phyloP scores from a whole-genome alignment of 2,797 vertebrate species.

The Pipistrellus kuhlii region DNA sequence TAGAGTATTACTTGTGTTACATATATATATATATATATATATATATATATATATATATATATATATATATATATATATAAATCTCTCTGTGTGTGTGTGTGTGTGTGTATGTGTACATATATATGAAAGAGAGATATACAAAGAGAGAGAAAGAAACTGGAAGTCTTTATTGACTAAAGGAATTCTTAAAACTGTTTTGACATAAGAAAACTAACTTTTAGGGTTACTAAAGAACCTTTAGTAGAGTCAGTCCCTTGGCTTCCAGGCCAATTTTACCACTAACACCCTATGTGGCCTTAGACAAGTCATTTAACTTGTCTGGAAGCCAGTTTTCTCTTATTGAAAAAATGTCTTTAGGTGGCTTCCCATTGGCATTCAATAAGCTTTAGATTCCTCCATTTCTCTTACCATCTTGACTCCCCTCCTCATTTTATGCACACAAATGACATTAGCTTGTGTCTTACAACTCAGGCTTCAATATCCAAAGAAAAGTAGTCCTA shows the following conservation, averaged over 20 bases:
- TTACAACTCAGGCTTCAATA: constrained; percentile 18
- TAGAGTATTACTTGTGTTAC: background rate
- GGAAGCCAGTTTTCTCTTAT: background rate
- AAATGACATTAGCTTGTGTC: constrained; percentile 43
- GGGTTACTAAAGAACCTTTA: background rate
- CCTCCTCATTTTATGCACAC: background rate
- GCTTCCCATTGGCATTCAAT: background rate
- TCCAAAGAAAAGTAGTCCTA: constrained; percentile 45
- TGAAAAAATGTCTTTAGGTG: background rate
- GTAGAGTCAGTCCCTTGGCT: background rate
- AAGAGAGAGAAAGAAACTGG: background rate
- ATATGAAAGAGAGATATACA: background rate
- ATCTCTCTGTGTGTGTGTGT: background rate
- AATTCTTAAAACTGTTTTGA: constrained; percentile 49
- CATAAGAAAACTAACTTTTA: constrained; percentile 22
- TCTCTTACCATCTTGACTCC: background rate
- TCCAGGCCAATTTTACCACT: background rate
- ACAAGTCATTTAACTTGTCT: constrained; percentile 15
- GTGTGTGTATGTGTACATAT: background rate
- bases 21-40: no score
- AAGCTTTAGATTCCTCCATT: background rate
- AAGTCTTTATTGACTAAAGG: background rate
- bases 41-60: no score
- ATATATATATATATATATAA: no score
- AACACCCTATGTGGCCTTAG: background rate